Conservation (phyloP, 2,888 invertebrate genomes). For the Thera obeliscata region DNA sequence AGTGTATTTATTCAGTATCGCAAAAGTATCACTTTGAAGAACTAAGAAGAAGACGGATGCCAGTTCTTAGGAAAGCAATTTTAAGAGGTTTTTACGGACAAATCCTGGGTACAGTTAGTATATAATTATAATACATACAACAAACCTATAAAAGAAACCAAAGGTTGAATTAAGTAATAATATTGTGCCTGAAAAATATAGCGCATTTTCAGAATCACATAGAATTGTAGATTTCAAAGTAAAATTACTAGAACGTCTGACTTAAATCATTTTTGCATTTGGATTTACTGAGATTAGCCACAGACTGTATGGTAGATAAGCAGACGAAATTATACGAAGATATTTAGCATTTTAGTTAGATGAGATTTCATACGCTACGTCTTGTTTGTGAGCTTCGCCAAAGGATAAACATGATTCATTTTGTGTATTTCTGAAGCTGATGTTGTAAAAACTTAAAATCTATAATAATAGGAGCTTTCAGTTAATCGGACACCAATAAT, state of each 20-base stretch:
- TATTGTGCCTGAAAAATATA: not conserved
- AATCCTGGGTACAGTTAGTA: not conserved
- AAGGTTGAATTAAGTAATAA: too few relatives aligned
- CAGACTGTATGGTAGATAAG: slow-evolving; percentile 58
- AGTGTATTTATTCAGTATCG: too few relatives aligned
- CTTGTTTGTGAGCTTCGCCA: slow-evolving; percentile 25
- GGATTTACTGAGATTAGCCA: slow-evolving; percentile 43
- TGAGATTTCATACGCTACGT: slow-evolving; percentile 58
- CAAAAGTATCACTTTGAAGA: too few relatives aligned
- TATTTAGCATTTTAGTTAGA: slow-evolving; percentile 66
- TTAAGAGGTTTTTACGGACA: slow-evolving; percentile 1
- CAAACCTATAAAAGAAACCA: too few relatives aligned
- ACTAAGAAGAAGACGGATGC: not conserved
- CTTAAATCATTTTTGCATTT: slow-evolving; percentile 35
- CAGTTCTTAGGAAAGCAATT: not conserved
- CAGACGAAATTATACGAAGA: slow-evolving; percentile 66
- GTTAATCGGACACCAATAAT: too few relatives aligned
- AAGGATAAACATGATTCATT: too few relatives aligned
- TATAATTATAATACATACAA: not conserved
- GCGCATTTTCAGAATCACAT: not conserved
- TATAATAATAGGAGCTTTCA: too few relatives aligned
- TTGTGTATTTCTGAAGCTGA: too few relatives aligned
- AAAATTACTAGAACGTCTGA: slow-evolving; percentile 20
- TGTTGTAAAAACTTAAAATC: too few relatives aligned
- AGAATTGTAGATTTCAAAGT: slow-evolving; percentile 16